Conservation (phyloP, 1,140 invertebrate genomes). For the Cryptotermes secundus region DNA sequence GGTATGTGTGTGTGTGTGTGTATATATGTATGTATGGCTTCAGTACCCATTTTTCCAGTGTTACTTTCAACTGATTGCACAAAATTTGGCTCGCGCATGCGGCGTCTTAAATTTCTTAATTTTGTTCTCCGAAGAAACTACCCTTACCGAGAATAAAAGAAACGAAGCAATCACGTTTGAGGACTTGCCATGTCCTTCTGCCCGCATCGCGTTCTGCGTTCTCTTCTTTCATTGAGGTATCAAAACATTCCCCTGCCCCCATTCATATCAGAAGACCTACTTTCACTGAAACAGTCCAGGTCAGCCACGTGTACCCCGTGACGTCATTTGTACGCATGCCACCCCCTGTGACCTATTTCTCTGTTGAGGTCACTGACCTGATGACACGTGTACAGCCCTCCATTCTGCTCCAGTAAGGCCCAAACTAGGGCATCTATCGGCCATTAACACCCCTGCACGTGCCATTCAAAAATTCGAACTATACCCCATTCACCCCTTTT, state of each 20-base stretch:
- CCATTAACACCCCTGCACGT: background rate
- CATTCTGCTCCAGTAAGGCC: background rate
- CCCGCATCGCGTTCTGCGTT: background rate
- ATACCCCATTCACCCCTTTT: background rate
- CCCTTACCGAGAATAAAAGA: no score
- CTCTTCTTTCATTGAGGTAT: background rate
- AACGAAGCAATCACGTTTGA: no score
- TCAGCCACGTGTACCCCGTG: background rate
- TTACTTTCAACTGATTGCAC: no score
- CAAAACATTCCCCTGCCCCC: background rate
- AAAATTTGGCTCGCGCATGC: no score
- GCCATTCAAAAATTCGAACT: background rate
- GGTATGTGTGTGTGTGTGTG: no score
- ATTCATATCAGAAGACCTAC: background rate
- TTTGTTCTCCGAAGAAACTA: no score
- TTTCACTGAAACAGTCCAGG: constrained; percentile 1
- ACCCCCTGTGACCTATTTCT: constrained; percentile 14
- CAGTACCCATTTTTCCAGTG: no score
- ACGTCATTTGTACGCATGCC: background rate
- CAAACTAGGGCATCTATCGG: background rate
- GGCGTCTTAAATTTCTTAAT: no score
- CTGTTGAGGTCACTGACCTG: background rate
- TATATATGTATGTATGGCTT: no score
- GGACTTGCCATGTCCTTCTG: no score
- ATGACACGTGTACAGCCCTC: background rate